Percentiles rank a stretch among this genome's conserved stretches.
Conservation (phyloP, 2,113 vertebrate genomes). For the Pristiophorus japonicus region DNA sequence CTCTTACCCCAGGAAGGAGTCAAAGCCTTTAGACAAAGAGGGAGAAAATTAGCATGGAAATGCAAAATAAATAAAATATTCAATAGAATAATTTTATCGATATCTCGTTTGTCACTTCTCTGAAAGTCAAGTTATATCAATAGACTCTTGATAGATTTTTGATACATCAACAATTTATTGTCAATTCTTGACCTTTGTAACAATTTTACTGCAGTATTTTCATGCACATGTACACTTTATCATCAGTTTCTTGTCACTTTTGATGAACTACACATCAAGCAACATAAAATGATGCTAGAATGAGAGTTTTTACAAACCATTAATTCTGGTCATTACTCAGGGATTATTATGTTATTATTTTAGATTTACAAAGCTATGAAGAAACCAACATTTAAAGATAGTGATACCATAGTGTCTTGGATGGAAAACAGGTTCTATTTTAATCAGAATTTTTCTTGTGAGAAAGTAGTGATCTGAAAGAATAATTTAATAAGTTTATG, state of each 20-base stretch:
- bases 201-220: constrained; percentile 8
- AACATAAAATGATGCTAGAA: constrained; percentile 22
- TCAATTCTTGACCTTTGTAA: constrained; percentile 1
- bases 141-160: constrained; percentile 6
- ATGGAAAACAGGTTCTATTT: not conserved
- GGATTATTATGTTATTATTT: constrained; percentile 17
- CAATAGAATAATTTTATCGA: not conserved
- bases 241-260: constrained; percentile 3
- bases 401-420: not conserved
- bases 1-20: not conserved
- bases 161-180: constrained; percentile 3
- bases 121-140: constrained; percentile 15
- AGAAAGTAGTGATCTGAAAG: not conserved
- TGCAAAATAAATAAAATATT: constrained; percentile 9
- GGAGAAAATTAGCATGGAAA: not conserved
- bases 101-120: not conserved
- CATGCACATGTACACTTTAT: constrained; percentile 4
- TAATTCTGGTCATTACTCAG: constrained; percentile 1
- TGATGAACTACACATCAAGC: not conserved
- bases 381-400: not conserved
- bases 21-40: not conserved
- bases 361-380: not conserved
- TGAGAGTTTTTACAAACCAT: constrained; percentile 27
- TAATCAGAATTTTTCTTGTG: not conserved
- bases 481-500: not conserved